Percentiles rank a stretch among this genome's conserved stretches.
phyloP scores from a whole-genome alignment of 2,797 vertebrate species.

The Epinephelus coioides region DNA sequence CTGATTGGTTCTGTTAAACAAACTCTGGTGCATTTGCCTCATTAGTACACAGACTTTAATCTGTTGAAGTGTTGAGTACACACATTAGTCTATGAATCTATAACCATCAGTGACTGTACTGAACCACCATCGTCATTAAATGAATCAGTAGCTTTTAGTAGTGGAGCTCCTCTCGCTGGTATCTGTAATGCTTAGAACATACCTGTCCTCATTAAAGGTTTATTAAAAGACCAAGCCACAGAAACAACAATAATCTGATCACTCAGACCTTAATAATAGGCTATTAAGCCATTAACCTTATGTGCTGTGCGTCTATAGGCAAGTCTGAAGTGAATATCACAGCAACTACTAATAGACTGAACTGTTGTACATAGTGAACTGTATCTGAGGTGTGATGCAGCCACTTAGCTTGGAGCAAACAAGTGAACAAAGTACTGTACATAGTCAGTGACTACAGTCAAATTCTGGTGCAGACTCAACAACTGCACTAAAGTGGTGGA shows the following conservation, averaged over 20 bases:
- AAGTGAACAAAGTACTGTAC: neutral
- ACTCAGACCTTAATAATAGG: conserved; percentile 12
- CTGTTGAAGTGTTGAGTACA: no score
- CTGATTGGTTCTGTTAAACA: neutral
- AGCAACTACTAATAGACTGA: neutral
- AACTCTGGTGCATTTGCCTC: neutral
- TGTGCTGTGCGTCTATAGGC: neutral
- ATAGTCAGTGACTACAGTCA: neutral
- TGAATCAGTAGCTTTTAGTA: conserved; percentile 10
- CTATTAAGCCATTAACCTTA: conserved; percentile 20
- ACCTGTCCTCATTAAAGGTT: conserved; percentile 39
- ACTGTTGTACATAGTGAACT: neutral
- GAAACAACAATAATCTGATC: conserved; percentile 20
- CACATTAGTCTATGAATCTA: no score
- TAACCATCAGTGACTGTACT: neutral
- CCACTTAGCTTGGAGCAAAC: neutral
- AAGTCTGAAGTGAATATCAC: conserved; percentile 15
- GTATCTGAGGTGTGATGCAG: neutral
- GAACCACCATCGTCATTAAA: neutral
- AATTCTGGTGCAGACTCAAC: neutral
- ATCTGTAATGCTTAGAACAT: conserved; percentile 7
- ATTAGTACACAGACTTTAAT: neutral
- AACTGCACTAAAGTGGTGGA: neutral
- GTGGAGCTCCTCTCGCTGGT: conserved; percentile 1
- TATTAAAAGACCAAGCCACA: conserved; percentile 39